phyloP scores from a whole-genome alignment of 2,888 invertebrate genomes.

The Heliconius charithonia region DNA sequence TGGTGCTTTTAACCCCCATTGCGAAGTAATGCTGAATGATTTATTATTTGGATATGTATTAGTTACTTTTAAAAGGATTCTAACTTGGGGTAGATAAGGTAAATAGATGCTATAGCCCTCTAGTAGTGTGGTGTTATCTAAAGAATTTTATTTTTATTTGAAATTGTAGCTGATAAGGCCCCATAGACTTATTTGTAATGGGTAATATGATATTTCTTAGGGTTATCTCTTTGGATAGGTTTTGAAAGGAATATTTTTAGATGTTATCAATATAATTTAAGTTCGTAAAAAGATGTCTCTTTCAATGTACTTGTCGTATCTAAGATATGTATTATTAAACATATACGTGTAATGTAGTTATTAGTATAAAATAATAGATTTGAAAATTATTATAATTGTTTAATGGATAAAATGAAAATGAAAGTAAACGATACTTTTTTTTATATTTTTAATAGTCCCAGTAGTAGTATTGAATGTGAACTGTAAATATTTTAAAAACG shows the following conservation, averaged over 20 bases:
- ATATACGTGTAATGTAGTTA: neutral
- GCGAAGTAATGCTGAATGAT: constrained; percentile 75
- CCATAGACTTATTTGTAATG: constrained; percentile 27
- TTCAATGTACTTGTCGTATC: neutral
- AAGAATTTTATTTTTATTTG: constrained; percentile 43
- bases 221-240: constrained; percentile 13
- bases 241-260: constrained; percentile 35
- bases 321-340: neutral
- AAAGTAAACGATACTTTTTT: too few relatives aligned
- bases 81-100: constrained; percentile 57
- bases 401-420: neutral
- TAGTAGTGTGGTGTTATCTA: constrained; percentile 49
- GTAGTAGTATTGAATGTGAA: too few relatives aligned
- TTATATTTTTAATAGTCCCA: too few relatives aligned
- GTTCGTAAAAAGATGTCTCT: neutral
- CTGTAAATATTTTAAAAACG: too few relatives aligned
- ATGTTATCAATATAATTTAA: constrained; percentile 8
- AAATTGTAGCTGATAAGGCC: constrained; percentile 22
- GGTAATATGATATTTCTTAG: constrained; percentile 11
- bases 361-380: neutral
- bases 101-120: constrained; percentile 49
- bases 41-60: constrained; percentile 68
- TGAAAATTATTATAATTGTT: neutral
- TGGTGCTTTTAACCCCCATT: constrained; percentile 53
- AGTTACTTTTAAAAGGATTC: constrained; percentile 50